Base-by-base conservation (phyloP, 2,113 vertebrate genomes). In the Syngnathoides biaculeatus region DNA sequence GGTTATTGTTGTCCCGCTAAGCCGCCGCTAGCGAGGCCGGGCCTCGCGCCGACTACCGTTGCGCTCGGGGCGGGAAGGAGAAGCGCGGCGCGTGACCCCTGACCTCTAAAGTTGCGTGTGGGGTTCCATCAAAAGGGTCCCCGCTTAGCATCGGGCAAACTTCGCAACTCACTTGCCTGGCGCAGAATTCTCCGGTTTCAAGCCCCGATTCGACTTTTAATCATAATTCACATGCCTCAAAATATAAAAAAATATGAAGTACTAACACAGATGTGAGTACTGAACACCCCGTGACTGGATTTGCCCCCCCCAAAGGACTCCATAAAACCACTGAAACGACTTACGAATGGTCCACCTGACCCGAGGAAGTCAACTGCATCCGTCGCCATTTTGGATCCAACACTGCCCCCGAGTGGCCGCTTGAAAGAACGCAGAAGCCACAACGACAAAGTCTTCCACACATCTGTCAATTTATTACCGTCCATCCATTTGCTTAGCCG, bases 1-100 rank as follows among this genome's bases (percentile, higher is more conserved):
- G 69, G 79, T 87, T 86, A 85, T 90, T 90, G 85, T 91, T 86
- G 79, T 39, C 68, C 20, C 71, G 82, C 80, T 85, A 89, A 85
- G 78, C 8, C 20, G 20, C 57, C 19, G 40, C 20, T 39, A 60
- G 60, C 13, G 12, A n/a, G n/a, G 55, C 55, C 55, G 26, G 55
- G 26, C 14, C 27, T 13, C 14, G 12, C 22, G 22, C 60, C 8
- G 60, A 42, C 59, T 61, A 62, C 59, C 40, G 59, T 42, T 13
- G 39, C 4, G 39, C 26, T 30, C 26, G n/a, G n/a, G n/a, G n/a
- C n/a, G n/a, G n/a, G n/a, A n/a, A n/a, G n/a, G n/a, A n/a, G n/a
- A n/a, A n/a, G n/a, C n/a, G n/a, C 62, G 76, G 73, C 74, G 66
- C 74, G 78, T 69, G 85, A 80, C 89, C 79, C 85, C 81, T 89